A percentile compares a stretch with the other conserved stretches of the same genome.
Evolutionary conservation across 2,113 vertebrate genomes (phyloP).

Genomic region (Phaetusa simplex): DNA sequence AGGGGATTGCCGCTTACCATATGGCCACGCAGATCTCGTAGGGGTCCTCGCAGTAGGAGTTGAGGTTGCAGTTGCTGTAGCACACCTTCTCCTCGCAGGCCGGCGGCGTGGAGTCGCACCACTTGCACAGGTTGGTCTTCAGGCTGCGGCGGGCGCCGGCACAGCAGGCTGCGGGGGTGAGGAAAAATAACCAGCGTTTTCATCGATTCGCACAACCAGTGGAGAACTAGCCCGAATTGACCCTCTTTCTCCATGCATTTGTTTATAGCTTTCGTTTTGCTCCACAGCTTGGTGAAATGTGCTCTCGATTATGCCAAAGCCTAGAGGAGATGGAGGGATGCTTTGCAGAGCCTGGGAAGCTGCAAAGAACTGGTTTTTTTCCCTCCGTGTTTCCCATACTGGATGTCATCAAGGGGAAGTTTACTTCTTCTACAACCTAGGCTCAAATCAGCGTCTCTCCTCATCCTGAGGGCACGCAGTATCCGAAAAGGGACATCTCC

Average conservation of each 20-base stretch:
- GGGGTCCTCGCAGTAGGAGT: constrained; percentile 79
- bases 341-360: not conserved
- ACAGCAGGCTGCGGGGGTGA: constrained; percentile 18
- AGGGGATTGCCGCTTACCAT: constrained; percentile 73
- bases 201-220: rapidly evolving
- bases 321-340: not conserved
- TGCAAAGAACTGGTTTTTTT: rapidly evolving
- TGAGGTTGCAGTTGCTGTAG: constrained; percentile 85
- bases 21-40: constrained; percentile 88
- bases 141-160: constrained; percentile 72
- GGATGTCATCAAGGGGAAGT: not conserved
- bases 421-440: not conserved
- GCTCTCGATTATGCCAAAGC: not conserved
- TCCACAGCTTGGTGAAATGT: not conserved
- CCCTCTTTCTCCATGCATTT: rapidly evolving
- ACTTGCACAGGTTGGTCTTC: constrained; percentile 84
- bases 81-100: constrained; percentile 81
- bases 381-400: rapidly evolving
- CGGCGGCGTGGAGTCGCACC: constrained; percentile 82
- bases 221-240: rapidly evolving
- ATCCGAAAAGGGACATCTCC: rapidly evolving
- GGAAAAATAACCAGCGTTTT: rapidly evolving
- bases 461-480: not conserved
- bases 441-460: not conserved
- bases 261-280: not conserved